Conservation (phyloP, 2,113 vertebrate species). For the Parus major region DNA sequence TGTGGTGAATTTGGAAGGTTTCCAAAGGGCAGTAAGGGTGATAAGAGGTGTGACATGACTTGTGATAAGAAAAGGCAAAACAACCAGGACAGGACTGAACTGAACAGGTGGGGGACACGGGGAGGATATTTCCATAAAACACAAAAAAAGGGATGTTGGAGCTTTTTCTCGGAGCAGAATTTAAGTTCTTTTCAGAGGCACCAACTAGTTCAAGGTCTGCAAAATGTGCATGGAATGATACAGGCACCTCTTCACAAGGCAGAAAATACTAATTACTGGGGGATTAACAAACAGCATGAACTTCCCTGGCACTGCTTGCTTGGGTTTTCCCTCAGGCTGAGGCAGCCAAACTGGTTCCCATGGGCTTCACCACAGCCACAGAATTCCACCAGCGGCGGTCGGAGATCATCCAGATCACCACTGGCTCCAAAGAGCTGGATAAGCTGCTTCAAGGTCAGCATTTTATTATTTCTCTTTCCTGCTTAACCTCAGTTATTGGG, state of each 20-base stretch:
- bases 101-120: rapidly evolving
- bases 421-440: conserved; percentile 96
- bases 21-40: neutral
- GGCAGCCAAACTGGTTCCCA: conserved; percentile 93
- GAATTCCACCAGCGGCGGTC: conserved; percentile 96
- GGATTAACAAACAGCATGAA: rapidly evolving
- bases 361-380: conserved; percentile 97
- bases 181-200: neutral
- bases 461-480: neutral
- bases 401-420: conserved; percentile 98
- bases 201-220: neutral
- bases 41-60: neutral
- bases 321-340: conserved; percentile 78
- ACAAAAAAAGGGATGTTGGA: neutral
- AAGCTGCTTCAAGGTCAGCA: conserved; percentile 89
- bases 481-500: neutral
- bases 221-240: neutral
- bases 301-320: neutral
- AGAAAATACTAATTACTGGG: neutral
- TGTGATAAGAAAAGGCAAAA: neutral
- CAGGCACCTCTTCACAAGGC: neutral
- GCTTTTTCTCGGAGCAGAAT: neutral
- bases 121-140: neutral
- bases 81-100: rapidly evolving
- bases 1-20: neutral